Percentiles rank a stretch among this genome's conserved stretches.
These are phyloP conservation scores for Adelphocoris suturalis DNA, from an alignment of 2,888 invertebrate genomes.

Conservation along the genomic window DNA sequence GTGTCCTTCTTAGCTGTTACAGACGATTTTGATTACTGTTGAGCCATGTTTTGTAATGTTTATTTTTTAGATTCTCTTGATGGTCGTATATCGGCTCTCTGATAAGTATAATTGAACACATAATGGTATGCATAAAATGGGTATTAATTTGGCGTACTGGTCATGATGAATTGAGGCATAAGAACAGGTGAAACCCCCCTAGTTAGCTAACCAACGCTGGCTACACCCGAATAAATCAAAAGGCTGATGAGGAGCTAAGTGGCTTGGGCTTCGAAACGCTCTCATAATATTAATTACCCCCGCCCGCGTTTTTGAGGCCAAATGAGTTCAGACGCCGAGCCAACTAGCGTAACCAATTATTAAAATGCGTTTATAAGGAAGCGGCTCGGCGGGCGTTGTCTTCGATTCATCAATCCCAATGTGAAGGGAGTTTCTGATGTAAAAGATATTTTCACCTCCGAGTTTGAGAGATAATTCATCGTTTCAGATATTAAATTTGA, in stretches of 20 bases:
- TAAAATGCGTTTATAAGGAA: constrained; percentile 62
- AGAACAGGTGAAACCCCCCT: constrained; percentile 55
- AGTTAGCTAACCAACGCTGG: constrained; percentile 37
- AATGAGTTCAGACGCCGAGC: constrained; percentile 55
- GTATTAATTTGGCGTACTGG: too few relatives aligned
- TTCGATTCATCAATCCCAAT: constrained; percentile 42
- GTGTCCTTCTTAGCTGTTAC: too few relatives aligned
- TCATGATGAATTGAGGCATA: constrained; percentile 43
- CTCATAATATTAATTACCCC: constrained; percentile 54
- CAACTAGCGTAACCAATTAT: constrained; percentile 61
- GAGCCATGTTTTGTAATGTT: too few relatives aligned
- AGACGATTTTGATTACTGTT: too few relatives aligned
- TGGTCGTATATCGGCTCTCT: too few relatives aligned
- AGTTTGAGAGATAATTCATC: not conserved
- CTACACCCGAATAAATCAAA: constrained; percentile 59
- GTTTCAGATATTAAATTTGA: too few relatives aligned
- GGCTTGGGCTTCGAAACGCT: constrained; percentile 25
- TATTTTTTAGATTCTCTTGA: too few relatives aligned
- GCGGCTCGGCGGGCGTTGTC: constrained; percentile 32
- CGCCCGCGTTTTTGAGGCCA: constrained; percentile 38
- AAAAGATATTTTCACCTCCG: not conserved
- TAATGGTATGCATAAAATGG: too few relatives aligned
- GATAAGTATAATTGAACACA: too few relatives aligned
- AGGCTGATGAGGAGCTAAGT: constrained; percentile 65
- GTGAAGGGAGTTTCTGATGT: not conserved